These are phyloP conservation scores for Epizoanthus rinbou DNA, from an alignment of 92 coral and sea anemone species.

Conservation along the genomic window DNA sequence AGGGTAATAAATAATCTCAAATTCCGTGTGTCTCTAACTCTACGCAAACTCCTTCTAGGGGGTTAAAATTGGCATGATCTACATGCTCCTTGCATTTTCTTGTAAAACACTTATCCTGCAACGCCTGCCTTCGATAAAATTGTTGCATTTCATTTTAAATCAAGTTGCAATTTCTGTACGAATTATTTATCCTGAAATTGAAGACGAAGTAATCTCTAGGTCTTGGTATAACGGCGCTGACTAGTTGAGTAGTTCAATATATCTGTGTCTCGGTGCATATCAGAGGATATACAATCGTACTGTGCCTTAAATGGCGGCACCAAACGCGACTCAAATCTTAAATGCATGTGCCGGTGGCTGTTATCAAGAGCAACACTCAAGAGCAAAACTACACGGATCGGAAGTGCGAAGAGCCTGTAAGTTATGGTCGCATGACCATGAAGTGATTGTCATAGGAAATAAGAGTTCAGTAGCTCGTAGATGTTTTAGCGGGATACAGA, in stretches of 20 bases:
- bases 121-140: too few species aligned
- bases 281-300: neutral
- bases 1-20: too few species aligned
- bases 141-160: neutral
- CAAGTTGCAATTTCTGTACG: neutral
- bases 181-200: neutral
- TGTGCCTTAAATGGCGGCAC: constrained; percentile 13
- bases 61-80: too few species aligned
- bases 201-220: too few species aligned
- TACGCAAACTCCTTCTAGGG: too few species aligned
- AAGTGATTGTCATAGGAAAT: too few species aligned
- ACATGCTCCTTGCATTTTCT: too few species aligned
- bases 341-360: constrained; percentile 7
- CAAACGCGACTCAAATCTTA: neutral
- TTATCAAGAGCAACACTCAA: neutral
- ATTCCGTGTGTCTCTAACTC: too few species aligned
- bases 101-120: too few species aligned
- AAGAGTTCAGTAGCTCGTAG: too few species aligned
- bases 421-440: neutral
- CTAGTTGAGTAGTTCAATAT: constrained; percentile 15
- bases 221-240: neutral
- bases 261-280: neutral
- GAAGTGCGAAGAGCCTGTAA: neutral
- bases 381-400: neutral
- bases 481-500: too few species aligned